Conservation (phyloP, 2,888 invertebrate genomes). For the Pimpla rufipes region DNA sequence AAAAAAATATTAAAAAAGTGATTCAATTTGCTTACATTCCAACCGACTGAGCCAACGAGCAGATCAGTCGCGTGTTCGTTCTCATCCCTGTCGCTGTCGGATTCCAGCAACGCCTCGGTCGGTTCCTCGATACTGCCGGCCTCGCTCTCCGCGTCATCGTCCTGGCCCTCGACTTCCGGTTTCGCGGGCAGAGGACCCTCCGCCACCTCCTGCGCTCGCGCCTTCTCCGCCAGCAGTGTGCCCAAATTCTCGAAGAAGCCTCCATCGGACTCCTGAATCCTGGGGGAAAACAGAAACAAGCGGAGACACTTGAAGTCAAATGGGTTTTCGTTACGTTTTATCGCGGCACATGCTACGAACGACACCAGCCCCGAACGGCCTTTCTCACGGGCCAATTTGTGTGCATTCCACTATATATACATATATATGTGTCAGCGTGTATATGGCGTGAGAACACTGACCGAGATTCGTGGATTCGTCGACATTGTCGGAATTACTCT, state of each 20-base stretch:
- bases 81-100: slow-evolving; percentile 90
- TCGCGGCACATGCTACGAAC: slow-evolving; percentile 35
- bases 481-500: slow-evolving; percentile 42
- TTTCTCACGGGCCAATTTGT: slow-evolving; percentile 24
- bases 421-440: neutral
- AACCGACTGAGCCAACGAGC: slow-evolving; percentile 89
- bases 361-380: neutral
- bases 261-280: slow-evolving; percentile 93
- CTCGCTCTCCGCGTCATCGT: slow-evolving; percentile 83
- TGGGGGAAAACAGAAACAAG: slow-evolving; percentile 80
- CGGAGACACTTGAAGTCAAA: neutral
- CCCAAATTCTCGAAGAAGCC: slow-evolving; percentile 95
- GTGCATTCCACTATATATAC: neutral
- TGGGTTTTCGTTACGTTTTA: neutral
- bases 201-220: slow-evolving; percentile 77
- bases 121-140: slow-evolving; percentile 78
- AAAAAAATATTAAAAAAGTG: slow-evolving; percentile 26
- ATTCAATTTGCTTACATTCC: slow-evolving; percentile 90
- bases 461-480: slow-evolving; percentile 42
- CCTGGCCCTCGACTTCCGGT: slow-evolving; percentile 83
- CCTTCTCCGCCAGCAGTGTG: slow-evolving; percentile 87
- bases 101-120: slow-evolving; percentile 87
- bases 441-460: slow-evolving; percentile 41
- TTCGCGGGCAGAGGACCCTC: slow-evolving; percentile 82
- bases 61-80: slow-evolving; percentile 88